These are phyloP conservation scores for Crenichthys baileyi DNA, from an alignment of 2,797 vertebrate genomes.

Conservation along the genomic window DNA sequence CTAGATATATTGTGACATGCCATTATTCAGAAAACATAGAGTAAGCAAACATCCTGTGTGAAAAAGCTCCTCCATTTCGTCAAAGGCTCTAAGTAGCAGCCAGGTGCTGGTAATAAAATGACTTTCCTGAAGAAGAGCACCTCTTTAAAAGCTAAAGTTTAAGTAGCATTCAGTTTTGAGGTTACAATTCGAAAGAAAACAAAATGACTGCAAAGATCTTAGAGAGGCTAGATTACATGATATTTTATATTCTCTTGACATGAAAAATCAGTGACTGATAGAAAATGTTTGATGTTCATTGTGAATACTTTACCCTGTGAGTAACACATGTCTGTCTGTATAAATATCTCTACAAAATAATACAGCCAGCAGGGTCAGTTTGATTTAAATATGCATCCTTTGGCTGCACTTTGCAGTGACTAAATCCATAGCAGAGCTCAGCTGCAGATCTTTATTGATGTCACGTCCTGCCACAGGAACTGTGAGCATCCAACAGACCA, in stretches of 20 bases:
- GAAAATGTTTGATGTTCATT: not conserved
- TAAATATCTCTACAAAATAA: conserved; percentile 11
- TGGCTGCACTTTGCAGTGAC: conserved; percentile 45
- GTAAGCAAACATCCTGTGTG: not conserved
- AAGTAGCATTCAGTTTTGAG: not conserved
- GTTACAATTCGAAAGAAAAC: not conserved
- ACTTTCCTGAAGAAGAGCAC: not conserved
- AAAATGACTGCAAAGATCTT: not conserved
- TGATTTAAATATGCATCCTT: conserved; percentile 40
- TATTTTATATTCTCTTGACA: not conserved
- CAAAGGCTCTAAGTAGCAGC: not conserved
- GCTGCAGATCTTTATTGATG: conserved; percentile 71
- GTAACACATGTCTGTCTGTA: conserved; percentile 2
- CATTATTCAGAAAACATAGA: not conserved
- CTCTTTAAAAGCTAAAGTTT: not conserved
- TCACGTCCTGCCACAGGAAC: conserved; percentile 74
- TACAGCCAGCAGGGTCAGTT: conserved; percentile 14
- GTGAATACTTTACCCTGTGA: not conserved
- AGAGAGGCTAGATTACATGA: not conserved
- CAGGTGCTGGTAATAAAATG: not conserved
- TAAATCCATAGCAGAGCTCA: conserved; percentile 60
- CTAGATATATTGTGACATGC: not conserved
- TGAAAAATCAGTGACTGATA: not conserved
- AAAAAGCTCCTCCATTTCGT: not conserved
- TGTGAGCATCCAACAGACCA: conserved; percentile 63